phyloP scores from a whole-genome alignment of 2,113 vertebrate genomes.

The Dasyornis broadbenti region DNA sequence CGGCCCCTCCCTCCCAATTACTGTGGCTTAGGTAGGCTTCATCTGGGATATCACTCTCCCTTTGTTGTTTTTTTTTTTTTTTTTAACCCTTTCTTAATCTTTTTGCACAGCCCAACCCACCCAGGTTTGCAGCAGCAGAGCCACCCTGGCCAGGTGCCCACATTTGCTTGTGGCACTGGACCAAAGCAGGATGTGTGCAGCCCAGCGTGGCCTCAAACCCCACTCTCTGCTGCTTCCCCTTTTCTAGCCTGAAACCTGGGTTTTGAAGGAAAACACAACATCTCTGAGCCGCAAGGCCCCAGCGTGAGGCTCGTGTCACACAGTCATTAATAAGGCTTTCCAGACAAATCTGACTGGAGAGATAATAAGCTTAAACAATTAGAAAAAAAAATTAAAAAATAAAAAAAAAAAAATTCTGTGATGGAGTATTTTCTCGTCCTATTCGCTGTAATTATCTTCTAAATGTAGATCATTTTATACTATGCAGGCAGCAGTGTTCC shows the following conservation, averaged over 20 bases:
- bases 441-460: conserved; percentile 50
- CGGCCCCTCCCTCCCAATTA: background rate
- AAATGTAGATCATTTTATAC: conserved; percentile 43
- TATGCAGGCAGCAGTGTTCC: conserved; percentile 29
- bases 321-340: conserved; percentile 48
- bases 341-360: conserved; percentile 56
- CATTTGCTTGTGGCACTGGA: background rate
- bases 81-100: accelerated
- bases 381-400: background rate
- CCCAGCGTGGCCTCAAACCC: accelerated
- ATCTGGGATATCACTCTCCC: background rate
- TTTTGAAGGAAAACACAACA: background rate
- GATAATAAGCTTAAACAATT: conserved; percentile 65
- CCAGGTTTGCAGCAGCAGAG: background rate
- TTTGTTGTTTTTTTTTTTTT: background rate
- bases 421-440: conserved; percentile 1
- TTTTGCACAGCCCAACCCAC: background rate
- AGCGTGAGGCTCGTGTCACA: background rate
- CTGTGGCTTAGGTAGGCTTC: background rate
- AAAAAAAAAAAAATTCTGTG: background rate
- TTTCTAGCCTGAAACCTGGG: background rate
- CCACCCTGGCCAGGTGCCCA: background rate
- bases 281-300: background rate
- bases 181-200: background rate
- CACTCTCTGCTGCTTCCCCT: background rate